Base-by-base conservation (phyloP, 2,797 vertebrate species). In the Phrynocephalus guinanensis region DNA sequence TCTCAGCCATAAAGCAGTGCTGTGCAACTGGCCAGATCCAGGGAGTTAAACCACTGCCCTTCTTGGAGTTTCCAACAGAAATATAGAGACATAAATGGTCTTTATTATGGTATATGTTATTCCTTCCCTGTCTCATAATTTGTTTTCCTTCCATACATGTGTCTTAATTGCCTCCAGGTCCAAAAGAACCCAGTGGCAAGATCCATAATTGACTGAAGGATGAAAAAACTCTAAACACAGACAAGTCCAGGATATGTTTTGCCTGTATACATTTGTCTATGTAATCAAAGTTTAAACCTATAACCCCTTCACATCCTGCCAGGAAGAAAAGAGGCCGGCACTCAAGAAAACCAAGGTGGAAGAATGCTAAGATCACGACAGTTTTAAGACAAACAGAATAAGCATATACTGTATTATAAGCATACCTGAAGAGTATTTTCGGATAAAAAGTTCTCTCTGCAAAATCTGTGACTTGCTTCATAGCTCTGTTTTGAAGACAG, bases 371-470 rank as follows among this genome's bases (percentile, higher is more conserved):
- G 50, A 20, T 60, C 66, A 78, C 71, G n/a, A 79, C 26, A 66
- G n/a, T 66, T 79, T 80, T 73, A 6, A 28, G 80, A 26, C 68
- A 75, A 84, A 79, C 3, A 22, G 68, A 72, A 66, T 30, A 79
- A 71, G 22, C 79, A 11, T 5, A 18, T 44, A 44, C 38, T 4
- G 38, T 44, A 48, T 1, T 4, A 10, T 44, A 1, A 22, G 90
- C 93, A 92, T 88, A 98, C 99, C 97, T 99, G 99, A 91, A 99
- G 96, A 78, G 97, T 97, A 90, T 98, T 97, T 91, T 96, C 97
- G 0, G 99, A 99, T 93, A 99, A 95, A 66, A 99, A 99, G 96
- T 99, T 99, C 83, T 99, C 97, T 93, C 97, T 97, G 96, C 98
- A 99, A 97, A 98, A 99, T 84, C 84, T 94, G 88, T 96, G 98